Evolutionary conservation across 2,797 vertebrate genomes (phyloP).

Genomic region (Anabas testudineus): DNA sequence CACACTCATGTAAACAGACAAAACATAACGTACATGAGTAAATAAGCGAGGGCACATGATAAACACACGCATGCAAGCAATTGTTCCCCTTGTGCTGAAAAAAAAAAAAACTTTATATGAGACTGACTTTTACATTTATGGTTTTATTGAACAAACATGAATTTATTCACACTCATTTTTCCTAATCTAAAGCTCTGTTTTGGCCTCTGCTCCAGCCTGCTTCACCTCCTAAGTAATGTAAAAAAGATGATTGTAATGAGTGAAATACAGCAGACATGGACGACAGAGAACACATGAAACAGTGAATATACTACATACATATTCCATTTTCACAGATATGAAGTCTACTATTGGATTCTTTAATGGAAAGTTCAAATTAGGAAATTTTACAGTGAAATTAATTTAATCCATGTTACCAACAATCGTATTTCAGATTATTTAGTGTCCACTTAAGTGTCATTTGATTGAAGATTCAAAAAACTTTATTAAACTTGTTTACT

Average conservation of each 20-base stretch:
- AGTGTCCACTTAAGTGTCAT: no score
- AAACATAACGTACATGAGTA: slow-evolving; percentile 47
- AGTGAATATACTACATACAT: no score
- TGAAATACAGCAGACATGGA: slow-evolving; percentile 16
- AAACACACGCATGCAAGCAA: slow-evolving; percentile 14
- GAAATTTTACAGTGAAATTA: not conserved
- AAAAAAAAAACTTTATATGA: slow-evolving; percentile 14
- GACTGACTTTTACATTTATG: not conserved
- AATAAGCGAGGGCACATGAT: slow-evolving; percentile 25
- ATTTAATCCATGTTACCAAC: no score
- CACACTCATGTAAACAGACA: slow-evolving; percentile 63
- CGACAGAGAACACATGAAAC: not conserved
- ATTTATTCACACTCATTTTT: slow-evolving; percentile 17
- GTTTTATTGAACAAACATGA: slow-evolving; percentile 51
- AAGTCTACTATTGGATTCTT: not conserved
- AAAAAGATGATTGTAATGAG: not conserved
- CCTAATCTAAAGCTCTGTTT: slow-evolving; percentile 80
- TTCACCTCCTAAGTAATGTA: slow-evolving; percentile 73
- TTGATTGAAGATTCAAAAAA: no score
- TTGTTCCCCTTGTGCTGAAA: slow-evolving; percentile 9
- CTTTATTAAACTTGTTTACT: no score
- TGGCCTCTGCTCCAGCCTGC: slow-evolving; percentile 68
- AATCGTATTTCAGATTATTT: no score
- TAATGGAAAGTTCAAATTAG: not conserved
- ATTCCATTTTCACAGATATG: no score